These are phyloP conservation scores for Megaustenia siamemsis DNA, from an alignment of 2,888 invertebrate genomes.

Conservation along the genomic window DNA sequence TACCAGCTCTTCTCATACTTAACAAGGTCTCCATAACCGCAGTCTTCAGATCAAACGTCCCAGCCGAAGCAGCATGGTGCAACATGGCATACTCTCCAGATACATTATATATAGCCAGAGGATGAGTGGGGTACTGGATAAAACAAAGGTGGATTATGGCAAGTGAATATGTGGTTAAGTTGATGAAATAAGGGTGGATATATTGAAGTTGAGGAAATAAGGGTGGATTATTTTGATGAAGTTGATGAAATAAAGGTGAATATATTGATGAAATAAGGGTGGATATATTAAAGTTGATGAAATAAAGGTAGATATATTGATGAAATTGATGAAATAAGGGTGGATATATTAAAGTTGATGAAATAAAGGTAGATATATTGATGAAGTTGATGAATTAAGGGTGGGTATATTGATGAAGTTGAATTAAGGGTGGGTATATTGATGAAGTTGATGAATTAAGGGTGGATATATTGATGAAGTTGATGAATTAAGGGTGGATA, in stretches of 20 bases:
- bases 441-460: too few species aligned
- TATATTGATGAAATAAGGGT: neutral
- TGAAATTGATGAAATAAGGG: constrained; percentile 82
- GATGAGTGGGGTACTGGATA: constrained; percentile 87
- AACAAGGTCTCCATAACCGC: constrained; percentile 90
- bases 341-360: neutral
- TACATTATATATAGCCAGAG: constrained; percentile 97
- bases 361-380: too few species aligned
- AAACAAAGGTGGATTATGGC: neutral
- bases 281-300: too few species aligned
- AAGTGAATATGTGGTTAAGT: neutral
- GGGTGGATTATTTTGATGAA: too few species aligned
- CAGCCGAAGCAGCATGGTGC: constrained; percentile 87
- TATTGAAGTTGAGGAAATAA: too few species aligned
- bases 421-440: too few species aligned
- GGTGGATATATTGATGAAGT: too few species aligned
- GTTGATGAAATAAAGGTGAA: constrained; percentile 58
- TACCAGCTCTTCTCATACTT: constrained; percentile 93
- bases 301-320: too few species aligned
- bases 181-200: neutral
- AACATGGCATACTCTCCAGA: constrained; percentile 98
- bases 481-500: constrained; percentile 21
- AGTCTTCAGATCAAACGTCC: constrained; percentile 87
- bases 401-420: neutral
- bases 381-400: constrained; percentile 80